Conservation (phyloP, 2,888 invertebrate genomes). For the Adineta ricciae region DNA sequence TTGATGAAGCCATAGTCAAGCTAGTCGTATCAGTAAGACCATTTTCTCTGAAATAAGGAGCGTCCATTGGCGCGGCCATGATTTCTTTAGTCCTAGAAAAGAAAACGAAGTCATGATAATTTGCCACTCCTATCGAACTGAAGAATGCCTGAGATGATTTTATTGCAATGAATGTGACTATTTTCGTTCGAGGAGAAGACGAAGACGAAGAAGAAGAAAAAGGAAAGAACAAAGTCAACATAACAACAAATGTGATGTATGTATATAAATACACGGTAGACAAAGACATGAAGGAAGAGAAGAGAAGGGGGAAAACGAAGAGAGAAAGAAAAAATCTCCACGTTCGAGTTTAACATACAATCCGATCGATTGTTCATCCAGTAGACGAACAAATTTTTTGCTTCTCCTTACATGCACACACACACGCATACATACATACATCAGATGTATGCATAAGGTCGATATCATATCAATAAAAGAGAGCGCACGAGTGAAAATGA, state of each 20-base stretch:
- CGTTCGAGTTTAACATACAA: not conserved
- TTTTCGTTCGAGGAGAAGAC: not conserved
- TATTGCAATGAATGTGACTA: conserved; percentile 2
- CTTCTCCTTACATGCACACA: not conserved
- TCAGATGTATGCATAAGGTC: not conserved
- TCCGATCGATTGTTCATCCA: not conserved
- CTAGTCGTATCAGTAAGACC: not conserved
- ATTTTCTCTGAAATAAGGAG: not conserved
- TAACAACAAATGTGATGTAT: not conserved
- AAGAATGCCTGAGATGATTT: not conserved
- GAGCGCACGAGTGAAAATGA: not conserved
- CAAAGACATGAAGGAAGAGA: not conserved
- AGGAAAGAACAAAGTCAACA: not conserved
- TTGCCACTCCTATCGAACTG: not conserved
- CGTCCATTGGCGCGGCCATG: not conserved
- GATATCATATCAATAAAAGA: conserved; percentile 5
- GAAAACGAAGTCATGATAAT: not conserved
- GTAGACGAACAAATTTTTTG: not conserved
- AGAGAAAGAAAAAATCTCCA: not conserved
- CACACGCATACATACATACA: not conserved
- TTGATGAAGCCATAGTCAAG: not conserved
- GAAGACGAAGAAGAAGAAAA: not conserved
- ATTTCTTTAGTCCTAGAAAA: not conserved
- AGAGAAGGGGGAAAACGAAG: not conserved
- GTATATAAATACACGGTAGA: not conserved